phyloP scores from a whole-genome alignment of 2,888 invertebrate species.

The Mesorhabditis belari region DNA sequence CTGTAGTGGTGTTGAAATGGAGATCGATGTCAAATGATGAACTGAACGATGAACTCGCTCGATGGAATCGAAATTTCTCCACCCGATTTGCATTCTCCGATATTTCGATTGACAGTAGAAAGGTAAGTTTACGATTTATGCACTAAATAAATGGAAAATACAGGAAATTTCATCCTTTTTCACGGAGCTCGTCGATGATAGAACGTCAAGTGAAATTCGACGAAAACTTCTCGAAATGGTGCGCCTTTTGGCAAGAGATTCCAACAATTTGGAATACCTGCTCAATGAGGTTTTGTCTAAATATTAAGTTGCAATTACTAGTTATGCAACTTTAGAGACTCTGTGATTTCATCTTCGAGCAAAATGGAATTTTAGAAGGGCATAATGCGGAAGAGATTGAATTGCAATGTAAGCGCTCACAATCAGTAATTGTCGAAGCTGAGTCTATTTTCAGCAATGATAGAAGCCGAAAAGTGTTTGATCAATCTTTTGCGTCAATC shows the following conservation, averaged over 20 bases:
- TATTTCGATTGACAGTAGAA: no score
- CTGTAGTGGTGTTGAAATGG: no score
- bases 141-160: no score
- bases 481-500: constrained; percentile 20
- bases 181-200: no score
- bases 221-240: not conserved
- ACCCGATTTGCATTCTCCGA: no score
- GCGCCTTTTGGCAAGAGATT: not conserved
- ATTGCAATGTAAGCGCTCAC: not conserved
- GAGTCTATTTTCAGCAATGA: constrained; percentile 15
- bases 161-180: no score
- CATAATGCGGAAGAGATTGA: not conserved
- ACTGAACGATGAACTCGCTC: no score
- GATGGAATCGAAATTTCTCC: no score
- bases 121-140: no score
- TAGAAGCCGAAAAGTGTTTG: constrained; percentile 30
- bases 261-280: not conserved
- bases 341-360: not conserved
- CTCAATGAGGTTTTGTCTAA: not conserved
- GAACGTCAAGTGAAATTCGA: not conserved
- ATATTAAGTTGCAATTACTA: no score
- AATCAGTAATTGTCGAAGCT: no score
- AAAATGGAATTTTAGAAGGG: not conserved
- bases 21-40: no score
- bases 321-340: not conserved